Conservation (phyloP, 2,797 vertebrate species). For the Chloroceryle amazona region DNA sequence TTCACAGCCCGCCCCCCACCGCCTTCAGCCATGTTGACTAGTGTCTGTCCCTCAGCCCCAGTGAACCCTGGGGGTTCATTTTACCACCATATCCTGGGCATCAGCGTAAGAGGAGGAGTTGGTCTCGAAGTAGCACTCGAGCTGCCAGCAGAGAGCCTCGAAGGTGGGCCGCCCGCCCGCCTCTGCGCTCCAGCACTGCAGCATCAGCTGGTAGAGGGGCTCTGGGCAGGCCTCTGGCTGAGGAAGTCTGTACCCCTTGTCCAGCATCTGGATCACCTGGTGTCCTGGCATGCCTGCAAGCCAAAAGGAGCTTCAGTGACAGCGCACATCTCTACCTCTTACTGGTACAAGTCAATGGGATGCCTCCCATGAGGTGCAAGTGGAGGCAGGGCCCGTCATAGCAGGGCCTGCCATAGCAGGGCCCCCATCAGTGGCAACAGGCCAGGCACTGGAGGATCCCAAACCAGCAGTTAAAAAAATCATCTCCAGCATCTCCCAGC, state of each 20-base stretch:
- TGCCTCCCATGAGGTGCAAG: fast-evolving
- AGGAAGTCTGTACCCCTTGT: constrained; percentile 87
- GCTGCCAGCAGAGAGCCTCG: constrained; percentile 85
- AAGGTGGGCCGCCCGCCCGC: constrained; percentile 87
- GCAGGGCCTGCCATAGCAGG: not conserved
- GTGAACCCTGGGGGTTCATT: not conserved
- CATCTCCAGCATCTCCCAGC: not conserved
- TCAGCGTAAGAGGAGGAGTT: constrained; percentile 76
- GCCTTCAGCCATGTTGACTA: not conserved
- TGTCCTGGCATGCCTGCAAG: constrained; percentile 86
- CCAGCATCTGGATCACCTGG: constrained; percentile 87
- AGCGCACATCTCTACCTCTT: fast-evolving
- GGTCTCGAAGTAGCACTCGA: constrained; percentile 88
- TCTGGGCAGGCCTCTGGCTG: constrained; percentile 83
- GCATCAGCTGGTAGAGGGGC: constrained; percentile 88
- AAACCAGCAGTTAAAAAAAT: not conserved
- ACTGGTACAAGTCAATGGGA: fast-evolving
- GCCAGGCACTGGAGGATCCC: not conserved
- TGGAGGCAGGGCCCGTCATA: not conserved
- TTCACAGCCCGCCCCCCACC: not conserved
- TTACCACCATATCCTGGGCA: constrained; percentile 14
- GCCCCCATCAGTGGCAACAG: fast-evolving
- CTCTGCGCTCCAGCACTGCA: constrained; percentile 86
- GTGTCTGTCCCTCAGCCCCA: not conserved
- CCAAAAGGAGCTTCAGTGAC: not conserved